Base-by-base conservation (phyloP, 1,140 invertebrate species). In the Popillia japonica region DNA sequence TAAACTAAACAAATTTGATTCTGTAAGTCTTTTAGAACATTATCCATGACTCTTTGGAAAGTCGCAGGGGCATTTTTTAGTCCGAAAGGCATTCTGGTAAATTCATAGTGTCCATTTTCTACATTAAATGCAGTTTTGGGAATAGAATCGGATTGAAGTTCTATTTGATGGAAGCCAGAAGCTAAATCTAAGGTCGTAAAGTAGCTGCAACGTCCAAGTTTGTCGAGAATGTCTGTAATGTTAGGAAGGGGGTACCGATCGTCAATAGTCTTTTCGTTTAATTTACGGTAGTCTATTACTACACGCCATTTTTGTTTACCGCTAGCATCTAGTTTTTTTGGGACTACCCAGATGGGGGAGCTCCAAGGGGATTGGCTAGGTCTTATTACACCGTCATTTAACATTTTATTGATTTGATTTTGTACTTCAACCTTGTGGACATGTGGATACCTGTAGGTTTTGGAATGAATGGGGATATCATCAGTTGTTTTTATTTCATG, bases 131-230 rank as follows among this genome's bases (percentile, higher is more conserved):
- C 86, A 7, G 87, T 88, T 82, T 88, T 89, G 0, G 80, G 40
- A 17, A 74, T 82, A 78, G 84, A 81, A 2, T 80, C 64, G 40
- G 78, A 40, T 8, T 85, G 79, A 9, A 89, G 76, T n/a, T 81
- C 78, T n/a, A 90, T 83, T 80, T 91, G 88, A 83, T 86, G 87
- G 78, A 87, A 90, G 0, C 89, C 88, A 20, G 80, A 84, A 0
- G 81, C 81, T 11, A 89, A 76, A 82, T 90, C 88, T 1, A 90
- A 77, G 0, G 83, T 83, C 8, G 83, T 82, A 77, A 89, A 88
- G 74, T 83, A 86, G 23, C 82, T 80, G 11, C 80, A 76, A 17
- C 81, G 83, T 0, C 80, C 82, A 23, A 90, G 73, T 22, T 79
- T 80, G 77, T 87, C 83, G 17, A 90, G 79, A 17, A 83, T 81